A percentile compares a stretch with the other conserved stretches of the same genome.
Evolutionary conservation across 1,140 invertebrate species (phyloP).

Genomic region (Musca domestica): DNA sequence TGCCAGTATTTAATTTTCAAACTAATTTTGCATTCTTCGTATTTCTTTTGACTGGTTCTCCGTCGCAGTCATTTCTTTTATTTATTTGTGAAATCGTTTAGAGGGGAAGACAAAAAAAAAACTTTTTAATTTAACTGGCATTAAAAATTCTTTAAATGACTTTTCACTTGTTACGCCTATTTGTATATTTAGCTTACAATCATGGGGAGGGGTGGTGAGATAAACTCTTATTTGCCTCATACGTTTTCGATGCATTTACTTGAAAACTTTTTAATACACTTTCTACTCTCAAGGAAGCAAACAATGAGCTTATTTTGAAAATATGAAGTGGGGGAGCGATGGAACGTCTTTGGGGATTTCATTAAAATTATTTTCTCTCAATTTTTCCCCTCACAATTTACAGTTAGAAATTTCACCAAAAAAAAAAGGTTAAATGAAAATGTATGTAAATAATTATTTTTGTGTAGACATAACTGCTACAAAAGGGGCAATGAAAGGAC

Average conservation of each 20-base stretch:
- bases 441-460: too few species aligned
- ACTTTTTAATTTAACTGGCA: slow-evolving; percentile 17
- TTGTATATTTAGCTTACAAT: not conserved
- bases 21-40: not conserved
- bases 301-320: not conserved
- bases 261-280: not conserved
- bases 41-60: too few species aligned
- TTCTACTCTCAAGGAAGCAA: not conserved
- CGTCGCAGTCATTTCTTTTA: not conserved
- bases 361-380: not conserved
- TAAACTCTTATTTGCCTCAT: not conserved
- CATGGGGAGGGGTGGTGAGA: not conserved
- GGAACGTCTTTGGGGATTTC: not conserved
- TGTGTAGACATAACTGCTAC: too few species aligned
- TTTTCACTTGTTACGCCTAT: slow-evolving; percentile 20
- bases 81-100: not conserved
- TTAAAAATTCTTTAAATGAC: slow-evolving; percentile 17
- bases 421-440: too few species aligned
- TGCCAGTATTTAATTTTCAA: not conserved
- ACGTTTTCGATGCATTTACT: not conserved
- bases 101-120: not conserved
- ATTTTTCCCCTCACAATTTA: not conserved
- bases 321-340: not conserved
- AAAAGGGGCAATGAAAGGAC: too few species aligned
- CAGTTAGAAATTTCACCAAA: too few species aligned